Evolutionary conservation across 2,797 vertebrate species (phyloP), one percentile per base, ranked within the genome.

Genomic region (Chelonia mydas): DNA sequence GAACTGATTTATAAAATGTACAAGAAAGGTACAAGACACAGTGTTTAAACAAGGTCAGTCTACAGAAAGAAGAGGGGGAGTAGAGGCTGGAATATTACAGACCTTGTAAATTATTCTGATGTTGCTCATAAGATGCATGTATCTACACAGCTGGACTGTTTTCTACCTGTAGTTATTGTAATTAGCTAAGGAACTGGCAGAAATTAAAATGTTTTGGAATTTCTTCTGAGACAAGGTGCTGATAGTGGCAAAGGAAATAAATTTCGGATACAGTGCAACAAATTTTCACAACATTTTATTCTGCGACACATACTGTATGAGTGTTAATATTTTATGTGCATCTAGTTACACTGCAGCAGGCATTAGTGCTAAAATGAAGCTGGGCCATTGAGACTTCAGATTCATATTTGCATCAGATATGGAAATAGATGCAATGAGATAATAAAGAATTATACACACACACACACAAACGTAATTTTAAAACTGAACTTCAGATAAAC

Each of bases 21-120:
- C 80, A 87, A 37, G 57, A 81, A 90, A 37, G 0, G 0, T 84
- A n/a, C 33, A 61, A 87, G 51, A 90, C 91, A 83, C 54, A 92
- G 93, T 12, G 93, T 94, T 55, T 90, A 92, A 94, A 96, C 93
- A 83, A 97, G 97, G 97, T 98, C 97, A 98, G 96, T 28, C 25
- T 47, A 47, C 96, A 97, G 96, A 96, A 96, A 96, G 96, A 90
- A 95, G 96, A 95, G 90, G 16, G 90, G 96, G 89, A 37, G 31
- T 25, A 81, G 31, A 23, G 31, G 87, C 45, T 0, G 1, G 11
- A 83, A 54, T 83, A 57, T 51, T 88, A 90, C 91, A 88, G 82
- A 90, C 89, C 93, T 93, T 82, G 91, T 27, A 86, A 96, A 97
- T 95, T 85, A 90, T 89, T 77, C 87, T 15, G 84, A 53, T 85